Conservation (phyloP, 2,113 vertebrate species). For the Vanacampus margaritifer region DNA sequence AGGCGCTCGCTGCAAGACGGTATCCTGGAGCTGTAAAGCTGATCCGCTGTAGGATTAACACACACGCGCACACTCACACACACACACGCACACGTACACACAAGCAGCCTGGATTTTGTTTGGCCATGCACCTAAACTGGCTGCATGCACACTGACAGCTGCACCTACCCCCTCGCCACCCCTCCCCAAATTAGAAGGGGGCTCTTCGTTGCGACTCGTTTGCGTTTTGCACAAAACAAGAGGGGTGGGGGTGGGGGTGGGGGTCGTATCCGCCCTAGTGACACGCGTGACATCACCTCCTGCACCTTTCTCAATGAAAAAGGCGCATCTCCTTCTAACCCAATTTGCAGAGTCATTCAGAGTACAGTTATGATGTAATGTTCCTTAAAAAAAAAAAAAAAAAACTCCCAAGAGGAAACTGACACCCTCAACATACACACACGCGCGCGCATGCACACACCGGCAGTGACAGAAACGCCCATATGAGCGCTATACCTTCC, state of each 20-base stretch:
- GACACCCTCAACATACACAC: slow-evolving; percentile 29
- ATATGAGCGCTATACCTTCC: slow-evolving; percentile 3
- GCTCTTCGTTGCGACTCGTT: background rate
- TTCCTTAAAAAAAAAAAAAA: slow-evolving; percentile 54
- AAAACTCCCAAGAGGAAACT: slow-evolving; percentile 61
- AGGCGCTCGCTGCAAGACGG: slow-evolving; percentile 24
- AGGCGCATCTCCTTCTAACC: slow-evolving; percentile 9
- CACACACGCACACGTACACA: slow-evolving; percentile 7
- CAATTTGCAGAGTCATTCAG: slow-evolving; percentile 52
- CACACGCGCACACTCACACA: slow-evolving; percentile 39
- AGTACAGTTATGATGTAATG: slow-evolving; percentile 73
- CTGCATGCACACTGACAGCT: slow-evolving; percentile 69
- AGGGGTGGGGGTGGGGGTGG: background rate
- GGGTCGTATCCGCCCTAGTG: slow-evolving; percentile 49
- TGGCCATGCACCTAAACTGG: slow-evolving; percentile 50
- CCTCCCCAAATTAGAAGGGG: background rate
- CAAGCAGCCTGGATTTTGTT: slow-evolving; percentile 35
- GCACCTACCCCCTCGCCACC: slow-evolving; percentile 46
- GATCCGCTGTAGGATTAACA: slow-evolving; percentile 66
- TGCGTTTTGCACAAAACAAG: background rate
- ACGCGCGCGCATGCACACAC: background rate
- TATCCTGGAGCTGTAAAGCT: slow-evolving; percentile 46
- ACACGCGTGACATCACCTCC: slow-evolving; percentile 34
- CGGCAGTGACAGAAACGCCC: slow-evolving; percentile 55
- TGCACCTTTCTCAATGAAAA: background rate